Base-by-base conservation (phyloP, 2,888 invertebrate species). In the Leptinotarsa peninsularis region DNA sequence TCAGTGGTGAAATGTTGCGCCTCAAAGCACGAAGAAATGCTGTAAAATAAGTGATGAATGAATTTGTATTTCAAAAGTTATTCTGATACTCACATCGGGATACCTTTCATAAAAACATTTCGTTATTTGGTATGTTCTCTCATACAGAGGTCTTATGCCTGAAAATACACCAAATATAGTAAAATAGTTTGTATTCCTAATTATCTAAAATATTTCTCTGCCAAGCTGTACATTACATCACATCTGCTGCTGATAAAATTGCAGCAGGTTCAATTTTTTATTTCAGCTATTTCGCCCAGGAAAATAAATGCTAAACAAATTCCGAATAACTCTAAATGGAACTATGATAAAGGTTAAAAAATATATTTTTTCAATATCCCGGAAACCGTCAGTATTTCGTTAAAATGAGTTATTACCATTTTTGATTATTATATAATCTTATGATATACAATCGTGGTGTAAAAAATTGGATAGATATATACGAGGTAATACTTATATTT, bases 31-130 rank as follows among this genome's bases (percentile, higher is more conserved):
- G 4, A 67, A n/a, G 54, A 67, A 67, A n/a, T 58, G 10, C 73
- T 73, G 68, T 49, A 73, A 73, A 17, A 14, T n/a, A 56, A n/a
- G 43, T 66, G 5, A 63, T 43, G 21, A 13, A 17, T 63, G n/a
- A 23, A 71, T 23, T 23, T 54, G n/a, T n/a, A 66, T 66, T 52
- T 13, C 54, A 49, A 4, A 66, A 23, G 21, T 17, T n/a, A 13
- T n/a, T 49, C 21, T 3, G 21, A 21, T 72, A 76, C 76, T 77
- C 79, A 81, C 82, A 66, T 79, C 75, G 13, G 81, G 75, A 76
- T 81, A 72, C 5, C 27, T 49, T 7, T 80, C 67, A 27, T 81
- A 75, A 7, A 67, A n/a, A 78, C 82, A 82, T 73, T 79, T 78
- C 23, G 74, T 54, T 21, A 80, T 75, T n/a, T 75, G 72, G 66